Percentiles rank a stretch among this genome's conserved stretches.
These are phyloP conservation scores for Hylaeus volcanicus DNA, from an alignment of 1,140 invertebrate species.

Conservation along the genomic window DNA sequence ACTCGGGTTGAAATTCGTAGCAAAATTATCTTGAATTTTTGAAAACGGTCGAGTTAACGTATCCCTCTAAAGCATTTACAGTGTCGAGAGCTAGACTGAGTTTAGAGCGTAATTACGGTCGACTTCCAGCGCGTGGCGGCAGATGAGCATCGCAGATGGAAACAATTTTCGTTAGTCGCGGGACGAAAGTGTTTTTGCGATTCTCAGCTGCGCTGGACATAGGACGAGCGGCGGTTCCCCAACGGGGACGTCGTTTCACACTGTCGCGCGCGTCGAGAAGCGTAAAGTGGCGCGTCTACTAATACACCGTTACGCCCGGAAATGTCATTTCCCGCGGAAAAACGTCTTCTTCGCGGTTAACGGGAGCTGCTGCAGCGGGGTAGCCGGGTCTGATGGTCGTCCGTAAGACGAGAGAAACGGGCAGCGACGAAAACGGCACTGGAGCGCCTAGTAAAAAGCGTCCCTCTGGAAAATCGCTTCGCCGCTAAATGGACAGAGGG, in stretches of 20 bases:
- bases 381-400: constrained; percentile 15
- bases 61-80: too few species aligned
- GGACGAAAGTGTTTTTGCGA: background rate
- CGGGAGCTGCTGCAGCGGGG: constrained; percentile 5
- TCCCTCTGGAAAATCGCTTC: constrained; percentile 26
- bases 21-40: too few species aligned
- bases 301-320: constrained; percentile 13
- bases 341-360: constrained; percentile 32
- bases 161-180: background rate
- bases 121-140: background rate
- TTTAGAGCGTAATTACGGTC: too few species aligned
- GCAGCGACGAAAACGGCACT: background rate
- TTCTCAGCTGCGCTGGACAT: background rate
- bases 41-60: too few species aligned
- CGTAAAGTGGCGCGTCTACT: background rate
- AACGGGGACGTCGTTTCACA: too few species aligned
- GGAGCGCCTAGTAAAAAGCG: constrained; percentile 22
- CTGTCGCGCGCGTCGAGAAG: background rate
- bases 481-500: background rate
- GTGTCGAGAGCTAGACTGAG: too few species aligned
- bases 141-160: background rate
- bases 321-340: constrained; percentile 40
- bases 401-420: background rate
- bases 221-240: background rate
- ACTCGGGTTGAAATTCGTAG: too few species aligned